Evolutionary conservation across 2,797 vertebrate species (phyloP).

Genomic region (Anabas testudineus): DNA sequence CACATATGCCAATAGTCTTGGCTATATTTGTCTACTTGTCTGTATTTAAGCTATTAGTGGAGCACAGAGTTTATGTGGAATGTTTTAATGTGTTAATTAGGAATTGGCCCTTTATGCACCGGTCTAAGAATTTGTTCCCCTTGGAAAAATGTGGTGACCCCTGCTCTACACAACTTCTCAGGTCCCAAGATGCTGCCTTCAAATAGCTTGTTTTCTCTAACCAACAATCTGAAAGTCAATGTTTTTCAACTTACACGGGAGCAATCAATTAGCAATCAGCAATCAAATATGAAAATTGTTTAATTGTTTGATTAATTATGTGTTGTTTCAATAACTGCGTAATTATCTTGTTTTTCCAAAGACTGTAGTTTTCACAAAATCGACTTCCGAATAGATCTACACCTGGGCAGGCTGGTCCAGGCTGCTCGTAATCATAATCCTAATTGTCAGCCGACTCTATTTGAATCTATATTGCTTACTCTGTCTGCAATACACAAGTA

Average conservation of each 20-base stretch:
- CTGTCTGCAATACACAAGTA: slow-evolving; percentile 44
- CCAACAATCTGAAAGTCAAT: background rate
- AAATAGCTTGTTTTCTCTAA: background rate
- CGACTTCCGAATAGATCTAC: background rate
- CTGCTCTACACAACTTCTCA: background rate
- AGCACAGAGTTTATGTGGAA: too few species aligned
- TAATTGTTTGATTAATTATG: background rate
- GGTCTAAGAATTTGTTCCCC: too few species aligned
- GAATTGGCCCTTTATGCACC: too few species aligned
- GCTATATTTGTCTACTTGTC: too few species aligned
- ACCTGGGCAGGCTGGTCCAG: slow-evolving; percentile 6
- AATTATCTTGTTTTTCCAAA: background rate
- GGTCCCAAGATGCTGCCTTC: background rate
- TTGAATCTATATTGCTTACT: slow-evolving; percentile 50
- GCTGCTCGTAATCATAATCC: slow-evolving; percentile 35
- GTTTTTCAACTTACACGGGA: too few species aligned
- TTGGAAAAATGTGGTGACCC: too few species aligned
- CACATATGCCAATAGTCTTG: too few species aligned
- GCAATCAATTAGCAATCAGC: too few species aligned
- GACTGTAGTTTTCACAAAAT: background rate
- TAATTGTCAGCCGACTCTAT: slow-evolving; percentile 49
- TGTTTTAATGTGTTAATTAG: background rate
- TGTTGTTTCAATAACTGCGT: background rate
- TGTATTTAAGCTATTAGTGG: too few species aligned
- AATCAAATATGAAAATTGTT: background rate